Evolutionary conservation across 2,113 vertebrate genomes (phyloP).

Genomic region (Thamnophis sirtalis): DNA sequence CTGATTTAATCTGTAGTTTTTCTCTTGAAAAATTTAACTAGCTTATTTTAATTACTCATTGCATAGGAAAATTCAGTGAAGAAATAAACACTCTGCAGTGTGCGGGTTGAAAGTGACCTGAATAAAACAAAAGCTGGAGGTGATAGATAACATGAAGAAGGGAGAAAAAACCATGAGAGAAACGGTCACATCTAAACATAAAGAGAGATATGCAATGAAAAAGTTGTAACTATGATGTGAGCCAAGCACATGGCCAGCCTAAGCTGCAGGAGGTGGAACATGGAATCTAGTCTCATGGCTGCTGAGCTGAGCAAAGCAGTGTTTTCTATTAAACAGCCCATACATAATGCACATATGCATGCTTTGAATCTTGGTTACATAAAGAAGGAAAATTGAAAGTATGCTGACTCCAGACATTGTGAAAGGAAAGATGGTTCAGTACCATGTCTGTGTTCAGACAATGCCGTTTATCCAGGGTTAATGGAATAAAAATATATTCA

Average conservation of each 20-base stretch:
- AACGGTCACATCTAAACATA: not conserved
- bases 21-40: constrained; percentile 18
- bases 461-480: not conserved
- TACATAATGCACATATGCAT: not conserved
- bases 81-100: constrained; percentile 24
- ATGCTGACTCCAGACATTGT: not conserved
- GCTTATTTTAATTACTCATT: constrained; percentile 35
- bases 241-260: not conserved
- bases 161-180: not conserved
- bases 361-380: not conserved
- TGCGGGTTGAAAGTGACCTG: constrained; percentile 13
- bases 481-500: not conserved
- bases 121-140: constrained; percentile 12
- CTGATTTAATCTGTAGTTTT: constrained; percentile 14
- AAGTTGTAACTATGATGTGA: not conserved
- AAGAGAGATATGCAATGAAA: not conserved
- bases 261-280: not conserved
- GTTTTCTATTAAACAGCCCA: not conserved
- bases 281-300: not conserved
- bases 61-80: constrained; percentile 25
- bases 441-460: not conserved
- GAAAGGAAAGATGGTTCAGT: not conserved
- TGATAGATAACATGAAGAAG: not conserved
- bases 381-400: not conserved
- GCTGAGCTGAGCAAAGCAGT: no score